Conservation (phyloP, 2,113 vertebrate species). For the Barbus barbus region DNA sequence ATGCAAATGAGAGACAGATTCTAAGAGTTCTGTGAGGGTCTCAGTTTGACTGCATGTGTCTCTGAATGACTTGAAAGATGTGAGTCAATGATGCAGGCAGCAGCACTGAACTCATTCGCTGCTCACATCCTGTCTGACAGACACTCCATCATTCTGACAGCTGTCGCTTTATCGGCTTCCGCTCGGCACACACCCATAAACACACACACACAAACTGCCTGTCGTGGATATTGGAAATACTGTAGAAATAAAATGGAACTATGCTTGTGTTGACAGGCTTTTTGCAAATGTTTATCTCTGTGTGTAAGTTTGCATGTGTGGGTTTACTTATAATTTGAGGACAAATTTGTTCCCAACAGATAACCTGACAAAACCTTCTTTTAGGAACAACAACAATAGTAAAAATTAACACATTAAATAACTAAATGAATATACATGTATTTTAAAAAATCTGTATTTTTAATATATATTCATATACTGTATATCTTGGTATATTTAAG, state of each 20-base stretch:
- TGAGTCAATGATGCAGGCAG: conserved; percentile 36
- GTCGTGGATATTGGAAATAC: not conserved
- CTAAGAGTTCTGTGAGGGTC: not conserved
- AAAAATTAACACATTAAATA: not conserved
- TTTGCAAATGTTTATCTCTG: conserved; percentile 46
- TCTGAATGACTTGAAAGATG: conserved; percentile 33
- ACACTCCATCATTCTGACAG: conserved; percentile 40
- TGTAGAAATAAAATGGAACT: conserved; percentile 12
- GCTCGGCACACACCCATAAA: conserved; percentile 20
- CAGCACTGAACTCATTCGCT: conserved; percentile 26
- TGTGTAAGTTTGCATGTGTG: not conserved
- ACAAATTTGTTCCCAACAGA: not conserved
- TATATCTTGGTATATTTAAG: too few species aligned
- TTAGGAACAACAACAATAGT: not conserved
- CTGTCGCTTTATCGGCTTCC: conserved; percentile 33
- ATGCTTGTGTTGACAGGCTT: not conserved
- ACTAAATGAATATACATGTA: too few species aligned
- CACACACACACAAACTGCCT: conserved; percentile 27
- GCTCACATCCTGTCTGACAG: conserved; percentile 33
- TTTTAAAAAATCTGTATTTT: too few species aligned
- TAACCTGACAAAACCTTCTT: not conserved
- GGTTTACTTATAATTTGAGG: not conserved
- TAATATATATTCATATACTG: too few species aligned
- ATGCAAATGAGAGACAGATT: conserved; percentile 9
- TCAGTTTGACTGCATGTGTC: not conserved